Evolutionary conservation across 2,113 vertebrate species (phyloP), one percentile per base, ranked within the genome.

Genomic region (Trochalopteron elliotii): DNA sequence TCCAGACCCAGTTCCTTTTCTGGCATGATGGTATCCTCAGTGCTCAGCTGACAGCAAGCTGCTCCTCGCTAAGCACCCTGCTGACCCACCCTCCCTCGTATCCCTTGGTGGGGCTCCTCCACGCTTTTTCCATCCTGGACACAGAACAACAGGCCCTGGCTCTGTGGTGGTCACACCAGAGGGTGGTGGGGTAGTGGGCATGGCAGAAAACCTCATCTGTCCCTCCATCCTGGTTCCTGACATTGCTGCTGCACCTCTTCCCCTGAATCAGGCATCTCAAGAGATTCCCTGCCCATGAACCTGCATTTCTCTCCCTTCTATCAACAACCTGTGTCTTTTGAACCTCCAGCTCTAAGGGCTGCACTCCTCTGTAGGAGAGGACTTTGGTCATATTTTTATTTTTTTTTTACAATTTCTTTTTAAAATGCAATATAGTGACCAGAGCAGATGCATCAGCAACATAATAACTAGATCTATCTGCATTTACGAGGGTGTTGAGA

Each of bases 1-100:
- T 40, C 19, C 69, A 94, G 65, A 93, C 67, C 57, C 69, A 30
- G 83, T 95, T 91, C 89, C 83, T 94, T 92, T 91, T 96, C 90
- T 97, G 87, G 87, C 82, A 82, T 4, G 4, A 68, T 28, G 65
- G 87, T 84, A 71, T 91, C 81, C 84, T 78, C 77, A 78, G 69
- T 0, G 3, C 57, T 78, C 9, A 4, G 82, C 91, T 56, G 85
- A 89, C 5, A 1, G 56, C 83, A 84, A 93, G 72, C 89, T 71
- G 84, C 83, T 89, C 89, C 80, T 81, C 0, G 0, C 79, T 70
- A n/a, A 40, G 45, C 0, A 0, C 52, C 69, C 64, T 65, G 45
- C 50, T 0, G 4, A 70, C 42, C 65, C 69, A 37, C 60, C 37
- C 72, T 18, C 21, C 5, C 0, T 5, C 40, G 4, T 10, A 3